Base-by-base conservation (phyloP, 2,113 vertebrate genomes). In the Nothoprocta perdicaria region DNA sequence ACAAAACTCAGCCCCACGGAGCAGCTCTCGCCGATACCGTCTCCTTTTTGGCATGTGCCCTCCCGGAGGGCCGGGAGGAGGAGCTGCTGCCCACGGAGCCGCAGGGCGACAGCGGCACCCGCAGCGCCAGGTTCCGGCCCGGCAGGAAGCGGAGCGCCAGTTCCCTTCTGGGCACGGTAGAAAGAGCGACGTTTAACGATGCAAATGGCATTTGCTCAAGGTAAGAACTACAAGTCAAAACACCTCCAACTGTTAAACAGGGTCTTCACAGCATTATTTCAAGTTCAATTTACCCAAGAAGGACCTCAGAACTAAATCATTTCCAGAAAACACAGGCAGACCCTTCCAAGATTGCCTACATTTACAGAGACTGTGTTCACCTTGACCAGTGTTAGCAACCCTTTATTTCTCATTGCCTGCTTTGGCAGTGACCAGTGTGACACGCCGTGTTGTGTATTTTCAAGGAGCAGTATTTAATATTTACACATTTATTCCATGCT, bases 401-500 rank as follows among this genome's bases (percentile, higher is more conserved):
- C 48, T 92, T 94, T 83, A 90, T 80, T 89, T 86, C 80, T 18
- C 53, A 38, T 38, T 38, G 35, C 50, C 62, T 61, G 57, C 19
- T 69, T 38, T 68, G 52, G 79, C 89, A 92, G 75, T 33, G 6
- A 60, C n/a, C 67, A 23, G 53, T 40, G 62, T 69, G 82, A 84
- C 89, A 92, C 75, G 85, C 94, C 61, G 17, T n/a, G 73, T 80
- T 83, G 89, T 73, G 53, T 84, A 72, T n/a, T 80, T 76, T 52
- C 38, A 86, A 82, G 79, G 89, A 93, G 60, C 57, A 87, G 55
- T 24, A 87, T 63, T 85, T 24, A 85, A 22, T 93, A 91, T 96
- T 92, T 93, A 96, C 82, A 88, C 53, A 69, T 72, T 89, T 78
- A 61, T 85, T 75, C 80, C 85, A 92, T 88, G 88, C 73, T 91